Evolutionary conservation across 2,113 vertebrate species (phyloP), one percentile per base, ranked within the genome.

Genomic region (Etia nguti): DNA sequence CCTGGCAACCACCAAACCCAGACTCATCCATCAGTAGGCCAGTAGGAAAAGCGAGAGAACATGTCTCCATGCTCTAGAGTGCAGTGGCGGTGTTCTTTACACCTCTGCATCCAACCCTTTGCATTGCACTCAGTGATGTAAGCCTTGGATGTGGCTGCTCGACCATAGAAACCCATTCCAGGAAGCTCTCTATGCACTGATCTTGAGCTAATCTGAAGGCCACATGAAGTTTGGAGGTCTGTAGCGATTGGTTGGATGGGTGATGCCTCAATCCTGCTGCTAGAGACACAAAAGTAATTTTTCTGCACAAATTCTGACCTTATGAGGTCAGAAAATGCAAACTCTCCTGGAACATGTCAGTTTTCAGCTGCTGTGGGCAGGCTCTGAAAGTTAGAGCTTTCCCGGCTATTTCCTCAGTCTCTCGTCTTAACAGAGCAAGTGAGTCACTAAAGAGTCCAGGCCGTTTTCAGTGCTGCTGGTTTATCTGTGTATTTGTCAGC

Each of bases 31-130:
- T 65, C 34, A 65, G 60, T 20, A 38, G 31, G 20, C 60, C 34
- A n/a, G 6, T 65, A 65, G 10, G 0, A 65, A 65, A n/a, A 65
- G 60, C 0, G 2, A 65, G 60, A 38, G 34, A 38, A 65, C 60
- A 65, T 65, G 0, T 65, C 60, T 65, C 2, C 34, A 22, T 38
- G 60, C 2, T 0, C 60, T 65, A 65, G 60, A 65, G 34, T 65
- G 34, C 34, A 65, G 10, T 38, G 60, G 20, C 10, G 38, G 34
- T 10, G 6, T 13, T 20, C 20, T 65, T 65, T 22, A 38, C 20
- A 65, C 6, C 11, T 13, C 13, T 65, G 60, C 60, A 65, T 38
- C 60, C 6, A 38, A 34, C 18, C 31, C 60, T 65, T 65, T 65
- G 60, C 18, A 65, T 7, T 65, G 59, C 59, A 38, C 60, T 65